phyloP scores from a whole-genome alignment of 2,797 vertebrate genomes.

The Podargus strigoides region DNA sequence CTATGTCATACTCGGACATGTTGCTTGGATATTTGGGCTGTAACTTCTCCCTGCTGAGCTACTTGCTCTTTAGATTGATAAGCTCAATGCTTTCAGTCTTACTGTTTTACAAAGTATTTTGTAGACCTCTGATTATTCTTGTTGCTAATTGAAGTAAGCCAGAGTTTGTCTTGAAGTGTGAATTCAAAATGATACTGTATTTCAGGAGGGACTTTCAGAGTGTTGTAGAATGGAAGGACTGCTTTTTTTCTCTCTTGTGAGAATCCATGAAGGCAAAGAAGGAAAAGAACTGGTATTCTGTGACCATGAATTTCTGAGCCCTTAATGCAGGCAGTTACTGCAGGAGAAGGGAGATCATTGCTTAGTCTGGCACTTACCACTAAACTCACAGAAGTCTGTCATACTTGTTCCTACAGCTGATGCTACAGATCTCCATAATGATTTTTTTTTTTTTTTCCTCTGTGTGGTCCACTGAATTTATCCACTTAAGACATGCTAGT shows the following conservation, averaged over 20 bases:
- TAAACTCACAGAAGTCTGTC: background rate
- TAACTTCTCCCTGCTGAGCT: background rate
- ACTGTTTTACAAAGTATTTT: background rate
- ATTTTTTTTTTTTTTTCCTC: background rate
- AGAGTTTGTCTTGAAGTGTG: background rate
- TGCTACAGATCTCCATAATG: background rate
- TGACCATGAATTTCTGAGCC: background rate
- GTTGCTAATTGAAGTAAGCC: background rate
- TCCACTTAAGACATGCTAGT: background rate
- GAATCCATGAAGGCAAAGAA: background rate
- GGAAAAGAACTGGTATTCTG: background rate
- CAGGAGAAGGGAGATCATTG: background rate
- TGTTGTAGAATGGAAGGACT: background rate
- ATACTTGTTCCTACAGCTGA: background rate
- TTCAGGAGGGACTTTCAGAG: background rate
- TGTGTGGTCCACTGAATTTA: background rate
- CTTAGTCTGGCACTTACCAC: background rate
- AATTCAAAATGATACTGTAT: background rate
- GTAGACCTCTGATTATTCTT: background rate
- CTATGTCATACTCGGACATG: background rate
- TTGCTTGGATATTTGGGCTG: background rate
- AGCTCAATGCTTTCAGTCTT: background rate
- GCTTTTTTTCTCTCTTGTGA: background rate
- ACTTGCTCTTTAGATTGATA: background rate
- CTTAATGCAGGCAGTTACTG: background rate